Conservation (phyloP, 2,113 vertebrate species). For the Bos indicus region DNA sequence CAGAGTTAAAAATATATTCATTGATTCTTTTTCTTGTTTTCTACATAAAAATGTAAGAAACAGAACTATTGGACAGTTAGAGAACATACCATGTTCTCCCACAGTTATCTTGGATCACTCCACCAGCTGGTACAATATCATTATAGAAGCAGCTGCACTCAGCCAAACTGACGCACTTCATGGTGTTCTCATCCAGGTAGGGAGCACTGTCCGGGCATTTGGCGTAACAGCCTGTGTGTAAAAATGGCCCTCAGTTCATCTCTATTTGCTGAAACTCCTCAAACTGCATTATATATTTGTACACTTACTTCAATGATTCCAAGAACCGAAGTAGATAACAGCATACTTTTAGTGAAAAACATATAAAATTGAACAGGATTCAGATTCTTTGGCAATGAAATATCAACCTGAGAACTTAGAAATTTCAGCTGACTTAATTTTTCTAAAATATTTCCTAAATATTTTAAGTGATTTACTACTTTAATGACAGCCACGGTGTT, state of each 20-base stretch:
- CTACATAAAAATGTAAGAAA: neutral
- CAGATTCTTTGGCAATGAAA: neutral
- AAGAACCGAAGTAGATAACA: neutral
- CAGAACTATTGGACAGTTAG: neutral
- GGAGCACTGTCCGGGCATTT: constrained; percentile 81
- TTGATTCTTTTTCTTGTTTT: neutral
- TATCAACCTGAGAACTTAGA: neutral
- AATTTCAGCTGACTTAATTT: neutral
- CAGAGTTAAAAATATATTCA: neutral
- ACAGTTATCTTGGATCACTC: constrained; percentile 66
- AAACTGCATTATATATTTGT: neutral
- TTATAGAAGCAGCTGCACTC: constrained; percentile 86
- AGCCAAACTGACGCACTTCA: constrained; percentile 79
- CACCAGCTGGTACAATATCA: constrained; percentile 71
- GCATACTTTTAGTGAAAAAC: neutral
- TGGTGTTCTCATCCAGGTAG: constrained; percentile 86
- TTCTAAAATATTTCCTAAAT: neutral
- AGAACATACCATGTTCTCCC: constrained; percentile 67
- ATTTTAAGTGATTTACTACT: neutral
- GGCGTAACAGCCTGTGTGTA: constrained; percentile 86
- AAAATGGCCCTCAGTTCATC: neutral
- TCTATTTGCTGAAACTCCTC: neutral
- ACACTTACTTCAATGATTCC: neutral
- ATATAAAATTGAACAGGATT: neutral
- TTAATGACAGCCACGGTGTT: neutral